Percentiles rank a stretch among this genome's conserved stretches.
phyloP scores from a whole-genome alignment of 2,888 invertebrate species.

The Pycnomerus fuliginosus region DNA sequence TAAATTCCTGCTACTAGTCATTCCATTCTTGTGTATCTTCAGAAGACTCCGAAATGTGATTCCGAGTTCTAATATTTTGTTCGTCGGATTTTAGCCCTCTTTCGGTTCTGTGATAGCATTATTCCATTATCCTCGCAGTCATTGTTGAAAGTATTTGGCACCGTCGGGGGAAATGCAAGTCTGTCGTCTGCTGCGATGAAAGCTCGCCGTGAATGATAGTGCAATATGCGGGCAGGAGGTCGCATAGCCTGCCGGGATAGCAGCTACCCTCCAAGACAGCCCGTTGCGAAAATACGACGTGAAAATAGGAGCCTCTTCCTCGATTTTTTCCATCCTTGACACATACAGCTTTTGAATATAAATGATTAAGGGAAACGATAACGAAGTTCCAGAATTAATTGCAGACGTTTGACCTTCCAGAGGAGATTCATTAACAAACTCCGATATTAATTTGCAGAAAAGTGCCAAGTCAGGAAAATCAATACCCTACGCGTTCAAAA shows the following conservation, averaged over 20 bases:
- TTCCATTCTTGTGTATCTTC: no score
- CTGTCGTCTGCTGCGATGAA: constrained; percentile 29
- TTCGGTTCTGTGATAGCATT: constrained; percentile 36
- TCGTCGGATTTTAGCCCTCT: no score
- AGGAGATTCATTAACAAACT: constrained; percentile 24
- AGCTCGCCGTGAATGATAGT: constrained; percentile 41
- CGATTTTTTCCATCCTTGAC: no score
- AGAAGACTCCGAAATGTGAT: no score
- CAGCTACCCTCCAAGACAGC: constrained; percentile 29
- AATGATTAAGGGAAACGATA: no score
- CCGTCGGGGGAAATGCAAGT: constrained; percentile 40
- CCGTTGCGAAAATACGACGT: constrained; percentile 40
- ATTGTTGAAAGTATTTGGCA: constrained; percentile 37
- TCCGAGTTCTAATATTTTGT: no score
- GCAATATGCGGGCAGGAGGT: constrained; percentile 43
- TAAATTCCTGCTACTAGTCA: no score
- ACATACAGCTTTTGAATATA: no score
- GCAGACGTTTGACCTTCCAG: constrained; percentile 21
- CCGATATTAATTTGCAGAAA: constrained; percentile 24
- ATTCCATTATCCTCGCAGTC: constrained; percentile 36
- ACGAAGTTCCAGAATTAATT: constrained; percentile 21
- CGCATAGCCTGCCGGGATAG: constrained; percentile 34
- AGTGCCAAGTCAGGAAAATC: constrained; percentile 23
- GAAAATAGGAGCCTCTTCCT: no score
- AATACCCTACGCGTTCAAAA: constrained; percentile 14